Evolutionary conservation across 2,888 invertebrate species (phyloP).

Genomic region (Deroplatys truncata): DNA sequence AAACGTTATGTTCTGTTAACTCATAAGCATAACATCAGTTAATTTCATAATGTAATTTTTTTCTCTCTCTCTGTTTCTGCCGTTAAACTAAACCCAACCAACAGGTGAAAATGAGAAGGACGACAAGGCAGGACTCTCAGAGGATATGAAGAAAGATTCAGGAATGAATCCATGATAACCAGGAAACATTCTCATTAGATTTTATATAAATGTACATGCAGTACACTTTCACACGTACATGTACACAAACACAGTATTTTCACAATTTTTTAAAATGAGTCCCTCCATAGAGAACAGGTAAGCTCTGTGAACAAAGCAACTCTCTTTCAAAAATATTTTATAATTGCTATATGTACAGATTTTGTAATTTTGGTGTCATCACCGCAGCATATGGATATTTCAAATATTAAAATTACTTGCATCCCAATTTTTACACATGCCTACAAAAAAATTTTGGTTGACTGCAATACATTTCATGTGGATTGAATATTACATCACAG

Average conservation of each 20-base stretch:
- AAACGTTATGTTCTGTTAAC: neutral
- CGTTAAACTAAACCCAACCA: neutral
- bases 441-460: neutral
- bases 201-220: neutral
- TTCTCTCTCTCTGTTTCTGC: neutral
- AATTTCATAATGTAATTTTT: neutral
- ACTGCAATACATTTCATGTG: too few species aligned
- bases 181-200: neutral
- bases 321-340: neutral
- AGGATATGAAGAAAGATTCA: slow-evolving; percentile 59
- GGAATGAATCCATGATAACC: slow-evolving; percentile 29
- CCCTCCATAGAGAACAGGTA: neutral
- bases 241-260: neutral
- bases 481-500: neutral
- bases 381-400: neutral
- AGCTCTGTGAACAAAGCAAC: neutral
- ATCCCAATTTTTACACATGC: neutral
- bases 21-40: neutral
- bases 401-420: neutral
- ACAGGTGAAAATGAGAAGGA: slow-evolving; percentile 35
- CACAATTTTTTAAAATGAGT: neutral
- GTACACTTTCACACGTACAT: neutral
- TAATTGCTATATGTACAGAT: neutral
- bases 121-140: slow-evolving; percentile 49
- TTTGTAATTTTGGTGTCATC: neutral